Percentiles rank a stretch among this genome's conserved stretches.
Conservation (phyloP, 2,888 invertebrate species). For the Heliconius ethilla region DNA sequence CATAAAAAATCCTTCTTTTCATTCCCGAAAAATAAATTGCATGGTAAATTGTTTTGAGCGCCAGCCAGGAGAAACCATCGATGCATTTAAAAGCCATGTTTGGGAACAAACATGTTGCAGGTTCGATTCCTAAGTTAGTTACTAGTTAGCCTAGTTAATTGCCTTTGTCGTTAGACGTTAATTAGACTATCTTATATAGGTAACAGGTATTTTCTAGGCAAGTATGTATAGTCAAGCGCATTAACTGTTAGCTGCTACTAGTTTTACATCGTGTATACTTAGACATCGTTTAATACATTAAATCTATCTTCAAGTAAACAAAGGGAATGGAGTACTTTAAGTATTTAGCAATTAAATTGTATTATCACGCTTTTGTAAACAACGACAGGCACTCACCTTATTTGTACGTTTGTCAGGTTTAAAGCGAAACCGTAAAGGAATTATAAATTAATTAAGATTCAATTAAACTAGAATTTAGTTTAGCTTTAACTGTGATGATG, state of each 20-base stretch:
- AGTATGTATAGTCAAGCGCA: not conserved
- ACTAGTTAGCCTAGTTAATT: no score
- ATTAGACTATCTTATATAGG: no score
- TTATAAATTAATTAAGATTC: slow-evolving; percentile 3
- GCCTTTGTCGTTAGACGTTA: no score
- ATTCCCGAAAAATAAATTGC: no score
- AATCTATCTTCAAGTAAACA: not conserved
- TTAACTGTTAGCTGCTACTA: not conserved
- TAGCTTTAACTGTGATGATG: not conserved
- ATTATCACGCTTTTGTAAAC: not conserved
- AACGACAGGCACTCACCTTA: not conserved
- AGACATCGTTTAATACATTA: not conserved
- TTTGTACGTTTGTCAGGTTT: not conserved
- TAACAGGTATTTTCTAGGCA: not conserved
- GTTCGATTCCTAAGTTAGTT: no score
- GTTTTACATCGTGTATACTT: not conserved
- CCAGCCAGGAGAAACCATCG: no score
- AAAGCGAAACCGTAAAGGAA: not conserved
- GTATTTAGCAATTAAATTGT: not conserved
- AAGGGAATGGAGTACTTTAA: not conserved
- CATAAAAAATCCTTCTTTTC: no score
- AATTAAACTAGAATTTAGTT: not conserved
- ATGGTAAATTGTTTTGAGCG: no score
- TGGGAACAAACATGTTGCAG: no score
- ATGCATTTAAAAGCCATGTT: no score